Percentiles rank a stretch among this genome's conserved stretches.
phyloP scores from a whole-genome alignment of 35 echinoderm and acorn worm species.

The Ophioderma brevispina region DNA sequence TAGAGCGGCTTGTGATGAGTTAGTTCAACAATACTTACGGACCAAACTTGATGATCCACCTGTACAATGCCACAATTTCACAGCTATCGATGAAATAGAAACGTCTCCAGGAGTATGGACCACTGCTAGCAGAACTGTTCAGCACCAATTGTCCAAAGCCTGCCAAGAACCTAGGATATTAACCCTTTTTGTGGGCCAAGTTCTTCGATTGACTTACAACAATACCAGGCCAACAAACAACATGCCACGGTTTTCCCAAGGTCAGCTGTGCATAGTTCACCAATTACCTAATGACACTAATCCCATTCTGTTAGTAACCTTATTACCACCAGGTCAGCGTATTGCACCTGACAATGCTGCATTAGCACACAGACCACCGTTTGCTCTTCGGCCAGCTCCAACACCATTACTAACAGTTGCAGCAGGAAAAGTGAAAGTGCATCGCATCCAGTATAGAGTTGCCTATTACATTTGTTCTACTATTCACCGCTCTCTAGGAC shows the following conservation, averaged over 20 bases:
- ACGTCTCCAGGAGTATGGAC: not conserved
- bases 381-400: not conserved
- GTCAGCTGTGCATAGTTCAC: not conserved
- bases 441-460: not conserved
- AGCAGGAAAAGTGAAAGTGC: not conserved
- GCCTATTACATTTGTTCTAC: too few species aligned
- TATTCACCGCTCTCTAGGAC: not conserved
- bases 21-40: not conserved
- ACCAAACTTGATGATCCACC: not conserved
- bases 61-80: not conserved
- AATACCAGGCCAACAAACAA: not conserved
- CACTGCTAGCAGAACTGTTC: not conserved
- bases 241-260: conserved; percentile 10
- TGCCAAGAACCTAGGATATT: not conserved
- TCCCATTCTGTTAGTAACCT: not conserved
- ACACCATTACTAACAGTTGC: not conserved
- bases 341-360: not conserved
- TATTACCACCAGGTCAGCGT: not conserved
- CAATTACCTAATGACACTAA: too few species aligned
- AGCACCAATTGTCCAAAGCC: not conserved
- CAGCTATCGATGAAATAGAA: not conserved
- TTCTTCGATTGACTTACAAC: conserved; percentile 6
- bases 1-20: conserved; percentile 1
- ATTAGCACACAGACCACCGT: not conserved
- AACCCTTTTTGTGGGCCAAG: not conserved